Conservation (phyloP, 2,888 invertebrate genomes). For the Pycnomerus fuliginosus region DNA sequence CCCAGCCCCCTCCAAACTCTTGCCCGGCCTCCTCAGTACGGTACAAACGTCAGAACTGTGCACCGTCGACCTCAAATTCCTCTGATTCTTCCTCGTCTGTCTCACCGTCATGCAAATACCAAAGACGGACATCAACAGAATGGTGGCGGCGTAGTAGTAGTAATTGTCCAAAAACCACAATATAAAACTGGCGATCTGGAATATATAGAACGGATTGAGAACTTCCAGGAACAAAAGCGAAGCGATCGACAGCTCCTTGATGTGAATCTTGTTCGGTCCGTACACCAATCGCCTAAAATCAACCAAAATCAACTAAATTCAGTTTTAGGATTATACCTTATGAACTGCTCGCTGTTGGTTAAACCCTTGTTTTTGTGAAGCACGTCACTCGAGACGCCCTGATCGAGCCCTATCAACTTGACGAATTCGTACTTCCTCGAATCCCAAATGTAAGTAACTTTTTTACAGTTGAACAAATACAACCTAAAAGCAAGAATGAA, state of each 20-base stretch:
- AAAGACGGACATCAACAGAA: constrained; percentile 79
- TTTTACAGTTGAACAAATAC: constrained; percentile 78
- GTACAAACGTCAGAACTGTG: constrained; percentile 74
- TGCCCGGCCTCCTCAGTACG: constrained; percentile 61
- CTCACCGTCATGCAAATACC: constrained; percentile 81
- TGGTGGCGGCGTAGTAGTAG: constrained; percentile 85
- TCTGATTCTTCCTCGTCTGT: constrained; percentile 90
- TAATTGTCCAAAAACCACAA: constrained; percentile 91
- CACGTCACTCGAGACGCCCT: constrained; percentile 62
- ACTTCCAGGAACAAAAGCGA: constrained; percentile 77
- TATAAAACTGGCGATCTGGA: constrained; percentile 87
- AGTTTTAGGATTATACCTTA: constrained; percentile 56
- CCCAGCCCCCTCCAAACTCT: no score
- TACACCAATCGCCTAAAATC: constrained; percentile 71
- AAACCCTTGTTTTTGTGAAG: constrained; percentile 66
- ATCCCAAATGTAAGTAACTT: constrained; percentile 82
- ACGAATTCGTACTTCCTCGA: constrained; percentile 64
- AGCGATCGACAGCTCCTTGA: constrained; percentile 72
- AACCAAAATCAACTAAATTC: constrained; percentile 4
- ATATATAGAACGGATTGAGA: constrained; percentile 93
- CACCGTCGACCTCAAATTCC: constrained; percentile 86
- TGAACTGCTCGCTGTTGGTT: constrained; percentile 60
- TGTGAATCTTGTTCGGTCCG: constrained; percentile 80
- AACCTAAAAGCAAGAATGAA: constrained; percentile 20
- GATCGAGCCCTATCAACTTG: constrained; percentile 73